phyloP scores from a whole-genome alignment of 2,797 vertebrate genomes.

The Xerus rutilus region DNA sequence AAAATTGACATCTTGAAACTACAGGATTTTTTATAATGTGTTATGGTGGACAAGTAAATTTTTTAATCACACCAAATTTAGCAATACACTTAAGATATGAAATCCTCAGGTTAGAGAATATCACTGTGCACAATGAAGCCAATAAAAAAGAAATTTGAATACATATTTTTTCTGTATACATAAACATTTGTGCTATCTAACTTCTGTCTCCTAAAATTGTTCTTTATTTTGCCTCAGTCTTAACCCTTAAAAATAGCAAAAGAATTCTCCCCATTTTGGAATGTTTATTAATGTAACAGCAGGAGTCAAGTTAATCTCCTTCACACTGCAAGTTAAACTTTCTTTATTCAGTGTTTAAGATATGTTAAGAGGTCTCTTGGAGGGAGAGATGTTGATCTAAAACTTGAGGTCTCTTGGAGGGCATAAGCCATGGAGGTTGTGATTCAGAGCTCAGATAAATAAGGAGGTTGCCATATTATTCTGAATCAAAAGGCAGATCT shows the following conservation, averaged over 20 bases:
- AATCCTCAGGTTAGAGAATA: background rate
- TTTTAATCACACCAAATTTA: constrained; percentile 43
- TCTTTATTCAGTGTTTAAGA: constrained; percentile 5
- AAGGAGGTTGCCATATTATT: constrained; percentile 16
- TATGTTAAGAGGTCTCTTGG: constrained; percentile 53
- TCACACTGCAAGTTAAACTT: constrained; percentile 15
- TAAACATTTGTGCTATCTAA: constrained; percentile 43
- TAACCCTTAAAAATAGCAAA: constrained; percentile 67
- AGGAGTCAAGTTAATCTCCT: constrained; percentile 62
- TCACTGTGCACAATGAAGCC: constrained; percentile 9
- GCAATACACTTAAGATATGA: constrained; percentile 1
- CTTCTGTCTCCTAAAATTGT: constrained; percentile 48
- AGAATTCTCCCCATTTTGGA: constrained; percentile 49
- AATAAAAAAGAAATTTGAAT: constrained; percentile 53
- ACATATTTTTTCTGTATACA: background rate
- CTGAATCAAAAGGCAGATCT: constrained; percentile 35
- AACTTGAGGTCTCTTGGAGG: constrained; percentile 31
- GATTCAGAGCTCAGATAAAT: background rate
- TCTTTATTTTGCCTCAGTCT: constrained; percentile 56
- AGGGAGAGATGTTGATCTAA: constrained; percentile 23
- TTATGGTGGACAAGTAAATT: background rate
- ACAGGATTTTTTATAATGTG: background rate
- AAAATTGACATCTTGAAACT: constrained; percentile 10
- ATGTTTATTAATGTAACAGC: constrained; percentile 71
- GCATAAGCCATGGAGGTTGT: background rate